These are phyloP conservation scores for Microcebus murinus DNA, from an alignment of 2,113 vertebrate genomes.

Conservation along the genomic window DNA sequence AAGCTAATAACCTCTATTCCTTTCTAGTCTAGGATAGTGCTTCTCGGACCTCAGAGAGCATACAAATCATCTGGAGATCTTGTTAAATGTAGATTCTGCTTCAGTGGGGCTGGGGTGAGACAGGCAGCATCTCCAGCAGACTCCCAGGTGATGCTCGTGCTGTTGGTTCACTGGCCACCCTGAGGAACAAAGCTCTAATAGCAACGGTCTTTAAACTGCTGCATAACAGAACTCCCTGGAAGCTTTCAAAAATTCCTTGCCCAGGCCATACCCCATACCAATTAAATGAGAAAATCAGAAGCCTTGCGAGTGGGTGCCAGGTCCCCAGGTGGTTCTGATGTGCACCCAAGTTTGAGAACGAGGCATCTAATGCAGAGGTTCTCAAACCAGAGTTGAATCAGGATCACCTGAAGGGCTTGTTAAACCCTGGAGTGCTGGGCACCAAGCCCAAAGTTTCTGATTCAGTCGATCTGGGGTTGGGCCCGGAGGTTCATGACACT, in stretches of 20 bases:
- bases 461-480: not conserved
- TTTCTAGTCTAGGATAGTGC: not conserved
- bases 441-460: not conserved
- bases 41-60: not conserved
- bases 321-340: not conserved
- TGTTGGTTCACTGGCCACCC: not conserved
- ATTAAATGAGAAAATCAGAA: not conserved
- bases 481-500: not conserved
- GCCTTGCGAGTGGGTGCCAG: too few relatives aligned
- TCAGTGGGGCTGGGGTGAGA: not conserved
- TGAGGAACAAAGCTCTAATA: not conserved
- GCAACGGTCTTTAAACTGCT: not conserved
- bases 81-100: not conserved
- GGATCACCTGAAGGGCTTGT: not conserved
- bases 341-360: not conserved
- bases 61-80: not conserved
- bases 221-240: not conserved
- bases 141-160: not conserved
- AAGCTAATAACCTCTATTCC: not conserved
- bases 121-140: not conserved
- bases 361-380: not conserved
- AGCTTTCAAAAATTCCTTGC: not conserved
- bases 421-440: not conserved
- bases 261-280: not conserved
- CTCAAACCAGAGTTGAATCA: not conserved